Base-by-base conservation (phyloP, 2,797 vertebrate genomes). In the Ceryle rudis region DNA sequence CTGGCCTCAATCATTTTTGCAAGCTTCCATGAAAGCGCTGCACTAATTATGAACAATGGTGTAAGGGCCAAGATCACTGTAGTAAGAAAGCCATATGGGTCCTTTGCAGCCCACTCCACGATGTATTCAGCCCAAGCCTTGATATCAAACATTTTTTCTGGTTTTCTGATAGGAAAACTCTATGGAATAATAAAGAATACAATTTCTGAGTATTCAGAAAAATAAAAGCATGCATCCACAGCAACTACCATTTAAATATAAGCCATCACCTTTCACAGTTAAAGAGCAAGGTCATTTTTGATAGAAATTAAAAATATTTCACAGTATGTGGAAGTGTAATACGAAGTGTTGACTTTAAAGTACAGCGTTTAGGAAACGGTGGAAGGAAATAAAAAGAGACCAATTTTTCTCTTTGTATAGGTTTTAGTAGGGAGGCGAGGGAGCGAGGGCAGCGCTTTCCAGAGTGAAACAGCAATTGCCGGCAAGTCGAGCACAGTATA, bases 1-100 rank as follows among this genome's bases (percentile, higher is more conserved):
- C 98, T 99, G 89, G 98, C 99, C 97, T 99, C 99, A 44, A 99
- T 99, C 99, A 99, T 99, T 98, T 99, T 99, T 95, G 99, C 99
- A 87, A 99, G 98, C 98, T 99, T 99, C 99, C 99, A 99, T 6
- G 99, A 99, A 87, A 99, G 98, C 10, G 99, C 98, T 2, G 99
- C 99, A 6, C 99, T 99, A 81, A 99, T 99, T 46, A 99, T 98
- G 91, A 99, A 99, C 91, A 99, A 96, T 1, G 99, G 99, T 0
- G 99, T 99, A 37, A 99, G 99, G 22, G 99, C 99, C 98, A 99
- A 97, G 97, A 99, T 99, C 94, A 99, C 98, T 0, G 99, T 99
- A 1, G 99, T 99, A 49, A 99, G 99, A 94, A 99, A 99, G 93
- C 99, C 99, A 1, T 99, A 99, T 9, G 99, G 99, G 97, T 99